Evolutionary conservation across 2,888 invertebrate genomes (phyloP), one percentile per base, ranked within the genome.

Genomic region (Halictus quadricinctus): DNA sequence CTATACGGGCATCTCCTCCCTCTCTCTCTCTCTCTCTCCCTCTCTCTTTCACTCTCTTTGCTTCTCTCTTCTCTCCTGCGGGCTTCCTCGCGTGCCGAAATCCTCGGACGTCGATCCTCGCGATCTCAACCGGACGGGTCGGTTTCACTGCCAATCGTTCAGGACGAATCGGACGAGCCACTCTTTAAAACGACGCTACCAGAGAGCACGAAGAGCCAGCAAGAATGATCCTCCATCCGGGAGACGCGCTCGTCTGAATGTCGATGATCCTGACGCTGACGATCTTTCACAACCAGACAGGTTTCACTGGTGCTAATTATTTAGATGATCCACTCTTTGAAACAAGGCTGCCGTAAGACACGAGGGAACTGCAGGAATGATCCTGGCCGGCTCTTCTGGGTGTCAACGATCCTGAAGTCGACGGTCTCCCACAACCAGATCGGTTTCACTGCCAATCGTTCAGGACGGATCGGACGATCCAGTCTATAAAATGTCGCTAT

Each of bases 221-320:
- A 8, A n/a, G 54, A n/a, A n/a, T 5, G 58, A 58, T 58, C n/a
- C 10, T 58, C n/a, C n/a, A 18, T 64, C 29, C 64, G 64, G 64
- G 29, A 64, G 64, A 64, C 29, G 29, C 29, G 58, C n/a, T 58
- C n/a, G n/a, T 18, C 18, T 41, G 5, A 12, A 70, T n/a, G 12
- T 43, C 70, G n/a, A 12, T 10, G 36, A n/a, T n/a, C 58, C n/a
- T 58, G n/a, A 58, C 58, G 83, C 79, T 87, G 86, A 81, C 2
- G 36, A 7, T 69, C 36, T n/a, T n/a, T 4, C 58, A 1, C 54
- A n/a, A 54, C 54, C 54, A 10, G n/a, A 54, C 54, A 8, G 54
- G 54, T 54, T 54, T 54, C 54, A 54, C 21, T 2, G 54, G 8
- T 54, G 21, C 21, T 8, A 54, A 54, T 54, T 21, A 21, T 21